These are phyloP conservation scores for Melipona beecheii DNA, from an alignment of 2,888 invertebrate genomes.

Conservation along the genomic window DNA sequence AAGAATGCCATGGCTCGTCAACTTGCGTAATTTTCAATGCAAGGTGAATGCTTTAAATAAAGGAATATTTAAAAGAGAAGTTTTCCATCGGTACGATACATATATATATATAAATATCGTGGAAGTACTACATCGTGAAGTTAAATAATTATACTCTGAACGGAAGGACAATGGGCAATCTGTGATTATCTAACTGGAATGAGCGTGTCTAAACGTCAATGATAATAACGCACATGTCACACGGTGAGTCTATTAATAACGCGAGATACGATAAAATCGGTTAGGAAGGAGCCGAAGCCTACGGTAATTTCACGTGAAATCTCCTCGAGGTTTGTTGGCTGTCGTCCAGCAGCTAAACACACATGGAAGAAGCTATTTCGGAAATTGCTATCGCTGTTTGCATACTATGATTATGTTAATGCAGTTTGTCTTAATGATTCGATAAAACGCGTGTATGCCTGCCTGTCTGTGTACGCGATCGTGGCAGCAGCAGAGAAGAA, in stretches of 20 bases:
- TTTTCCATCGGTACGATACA: neutral
- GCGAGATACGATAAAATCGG: slow-evolving; percentile 20
- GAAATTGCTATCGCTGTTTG: slow-evolving; percentile 55
- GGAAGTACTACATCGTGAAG: neutral
- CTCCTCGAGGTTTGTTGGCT: slow-evolving; percentile 37
- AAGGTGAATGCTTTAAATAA: neutral
- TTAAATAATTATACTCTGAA: neutral
- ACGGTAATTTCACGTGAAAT: slow-evolving; percentile 47
- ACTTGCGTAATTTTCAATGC: no score
- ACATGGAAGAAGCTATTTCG: slow-evolving; percentile 45
- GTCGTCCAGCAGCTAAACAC: slow-evolving; percentile 44
- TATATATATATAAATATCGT: no score
- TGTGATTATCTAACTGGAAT: slow-evolving; percentile 12
- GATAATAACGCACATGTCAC: slow-evolving; percentile 18
- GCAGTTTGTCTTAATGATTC: slow-evolving; percentile 57
- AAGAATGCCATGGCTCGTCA: no score
- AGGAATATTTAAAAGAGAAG: neutral
- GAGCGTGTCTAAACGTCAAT: neutral
- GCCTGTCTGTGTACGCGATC: neutral
- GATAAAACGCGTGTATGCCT: slow-evolving; percentile 32
- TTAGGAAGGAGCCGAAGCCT: neutral
- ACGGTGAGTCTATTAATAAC: slow-evolving; percentile 22
- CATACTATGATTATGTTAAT: slow-evolving; percentile 59
- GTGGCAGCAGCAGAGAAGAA: neutral
- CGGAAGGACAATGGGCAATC: neutral